Percentiles rank a stretch among this genome's conserved stretches.
Conservation (phyloP, 1,140 invertebrate species). For the Papilio xuthus region DNA sequence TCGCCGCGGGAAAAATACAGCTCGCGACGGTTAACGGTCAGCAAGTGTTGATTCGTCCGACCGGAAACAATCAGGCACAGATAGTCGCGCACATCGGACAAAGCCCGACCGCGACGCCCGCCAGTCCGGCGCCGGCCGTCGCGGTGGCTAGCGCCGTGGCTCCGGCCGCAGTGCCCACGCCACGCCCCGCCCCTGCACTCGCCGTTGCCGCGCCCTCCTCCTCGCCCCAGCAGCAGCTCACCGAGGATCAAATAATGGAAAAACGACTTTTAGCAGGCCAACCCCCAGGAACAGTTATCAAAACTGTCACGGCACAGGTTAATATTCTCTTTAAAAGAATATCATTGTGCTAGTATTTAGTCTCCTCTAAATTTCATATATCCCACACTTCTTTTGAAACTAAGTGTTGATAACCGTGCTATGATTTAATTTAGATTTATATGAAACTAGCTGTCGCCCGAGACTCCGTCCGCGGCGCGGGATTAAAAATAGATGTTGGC, state of each 20-base stretch:
- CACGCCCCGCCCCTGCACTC: slow-evolving; percentile 51
- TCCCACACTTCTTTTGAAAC: no score
- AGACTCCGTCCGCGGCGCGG: no score
- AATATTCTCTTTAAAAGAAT: slow-evolving; percentile 18
- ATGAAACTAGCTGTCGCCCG: no score
- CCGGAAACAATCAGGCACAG: slow-evolving; percentile 87
- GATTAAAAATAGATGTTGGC: no score
- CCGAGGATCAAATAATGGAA: slow-evolving; percentile 83
- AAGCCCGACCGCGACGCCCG: slow-evolving; percentile 52
- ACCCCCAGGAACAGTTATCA: slow-evolving; percentile 92
- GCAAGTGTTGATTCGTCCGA: slow-evolving; percentile 88
- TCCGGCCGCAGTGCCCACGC: slow-evolving; percentile 50
- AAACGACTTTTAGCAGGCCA: slow-evolving; percentile 88
- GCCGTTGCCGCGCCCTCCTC: slow-evolving; percentile 51
- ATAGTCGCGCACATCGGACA: slow-evolving; percentile 84
- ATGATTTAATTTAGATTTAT: no score
- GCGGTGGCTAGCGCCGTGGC: slow-evolving; percentile 53
- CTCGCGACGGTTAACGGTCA: slow-evolving; percentile 92
- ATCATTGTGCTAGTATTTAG: neutral
- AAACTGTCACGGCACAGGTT: slow-evolving; percentile 89
- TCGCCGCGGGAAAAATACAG: slow-evolving; percentile 89
- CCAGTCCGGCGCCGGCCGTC: slow-evolving; percentile 44
- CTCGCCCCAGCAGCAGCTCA: slow-evolving; percentile 59
- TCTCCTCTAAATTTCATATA: no score
- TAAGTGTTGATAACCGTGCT: no score